phyloP scores from a whole-genome alignment of 1,140 invertebrate genomes.

The Drosophila mojavensis region DNA sequence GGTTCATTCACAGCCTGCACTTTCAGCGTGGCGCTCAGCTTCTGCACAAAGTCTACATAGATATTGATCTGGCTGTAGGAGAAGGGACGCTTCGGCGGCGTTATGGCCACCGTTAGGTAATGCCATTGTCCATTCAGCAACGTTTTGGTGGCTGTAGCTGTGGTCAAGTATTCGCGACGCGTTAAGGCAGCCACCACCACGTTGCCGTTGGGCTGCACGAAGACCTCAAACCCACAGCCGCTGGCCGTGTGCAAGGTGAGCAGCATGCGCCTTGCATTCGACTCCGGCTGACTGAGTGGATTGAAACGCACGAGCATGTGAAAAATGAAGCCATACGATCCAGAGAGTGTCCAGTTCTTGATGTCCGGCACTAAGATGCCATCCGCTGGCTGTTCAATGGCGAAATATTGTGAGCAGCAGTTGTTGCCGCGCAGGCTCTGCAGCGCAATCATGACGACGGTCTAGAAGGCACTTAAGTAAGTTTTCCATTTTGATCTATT shows the following conservation, averaged over 20 bases:
- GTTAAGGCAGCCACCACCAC: constrained; percentile 86
- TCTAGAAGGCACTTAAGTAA: constrained; percentile 29
- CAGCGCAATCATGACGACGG: constrained; percentile 70
- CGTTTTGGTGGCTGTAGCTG: constrained; percentile 85
- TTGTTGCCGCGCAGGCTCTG: constrained; percentile 72
- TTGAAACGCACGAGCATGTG: constrained; percentile 87
- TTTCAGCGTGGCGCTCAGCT: constrained; percentile 86
- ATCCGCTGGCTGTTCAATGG: constrained; percentile 85
- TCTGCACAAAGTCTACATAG: constrained; percentile 87
- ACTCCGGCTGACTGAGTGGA: constrained; percentile 32
- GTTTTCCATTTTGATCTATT: neutral
- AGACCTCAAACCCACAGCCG: constrained; percentile 87
- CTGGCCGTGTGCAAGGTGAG: constrained; percentile 85
- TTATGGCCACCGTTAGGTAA: constrained; percentile 86
- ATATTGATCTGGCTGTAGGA: constrained; percentile 87
- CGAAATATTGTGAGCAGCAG: constrained; percentile 83
- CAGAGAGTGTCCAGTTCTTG: constrained; percentile 85
- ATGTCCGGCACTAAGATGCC: constrained; percentile 86
- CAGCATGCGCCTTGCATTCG: constrained; percentile 63
- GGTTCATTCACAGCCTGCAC: constrained; percentile 86
- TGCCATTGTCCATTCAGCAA: constrained; percentile 87
- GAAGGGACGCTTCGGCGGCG: constrained; percentile 86
- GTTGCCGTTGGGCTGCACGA: constrained; percentile 85
- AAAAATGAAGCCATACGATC: constrained; percentile 86
- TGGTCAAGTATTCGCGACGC: constrained; percentile 86